Evolutionary conservation across 2,888 invertebrate species (phyloP), one percentile per base, ranked within the genome.

Genomic region (Protophormia terraenovae): DNA sequence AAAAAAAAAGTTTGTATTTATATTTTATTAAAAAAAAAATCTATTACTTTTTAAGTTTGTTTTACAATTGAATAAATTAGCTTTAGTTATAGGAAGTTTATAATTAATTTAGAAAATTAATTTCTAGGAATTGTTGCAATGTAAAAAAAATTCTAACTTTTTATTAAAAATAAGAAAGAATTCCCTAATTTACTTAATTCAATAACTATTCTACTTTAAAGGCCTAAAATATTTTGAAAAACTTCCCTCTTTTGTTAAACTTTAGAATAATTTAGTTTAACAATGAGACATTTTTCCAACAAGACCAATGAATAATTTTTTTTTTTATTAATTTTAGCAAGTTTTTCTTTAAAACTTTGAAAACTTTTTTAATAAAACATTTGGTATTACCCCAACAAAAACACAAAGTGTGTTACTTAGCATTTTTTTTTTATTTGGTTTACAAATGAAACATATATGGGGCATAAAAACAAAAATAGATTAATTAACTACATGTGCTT

Each of bases 361-460:
- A 72, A 72, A 72, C 55, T 71, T 71, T 71, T 69, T 27, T 38
- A 29, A 58, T 72, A 58, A 69, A n/a, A 38, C 6, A 41, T n/a
- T n/a, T 41, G 41, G 41, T 41, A 41, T 41, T 41, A 35, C 16
- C 16, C n/a, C 38, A 14, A 19, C 16, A 47, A 6, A 19, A 29
- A 47, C 27, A 29, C 22, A 1, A 47, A 47, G 16, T 62, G 10
- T 62, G 29, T 62, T 47, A n/a, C 14, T 24, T 27, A 3, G 45
- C 41, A 24, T 35, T 6, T 73, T 50, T n/a, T 62, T 35, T 12
- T 58, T 69, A 19, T 32, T 32, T 47, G 16, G 22, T 22, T 47
- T 50, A 6, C 10, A 12, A 1, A n/a, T 71, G 53, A 22, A n/a
- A 7, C 22, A 50, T 22, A 24, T 3, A 35, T 38, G 8, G 5